These are phyloP conservation scores for Sphinx pinastri DNA, from an alignment of 2,888 invertebrate species.

Conservation along the genomic window DNA sequence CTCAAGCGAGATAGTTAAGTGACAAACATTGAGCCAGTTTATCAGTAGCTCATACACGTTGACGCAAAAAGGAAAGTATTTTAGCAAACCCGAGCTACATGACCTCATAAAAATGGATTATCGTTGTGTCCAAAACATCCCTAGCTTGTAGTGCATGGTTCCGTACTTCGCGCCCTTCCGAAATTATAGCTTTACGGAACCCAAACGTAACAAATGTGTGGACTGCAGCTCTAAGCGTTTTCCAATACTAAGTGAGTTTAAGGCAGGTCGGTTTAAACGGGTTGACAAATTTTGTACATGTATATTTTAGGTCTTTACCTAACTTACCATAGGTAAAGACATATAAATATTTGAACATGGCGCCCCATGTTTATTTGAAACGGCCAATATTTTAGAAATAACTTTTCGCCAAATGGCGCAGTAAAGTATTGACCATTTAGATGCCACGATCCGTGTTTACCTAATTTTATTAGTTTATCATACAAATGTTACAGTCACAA, in stretches of 20 bases:
- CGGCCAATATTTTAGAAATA: too few relatives aligned
- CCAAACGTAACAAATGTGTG: slow-evolving; percentile 15
- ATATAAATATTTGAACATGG: background rate
- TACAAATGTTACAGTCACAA: too few relatives aligned
- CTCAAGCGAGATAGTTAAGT: too few relatives aligned
- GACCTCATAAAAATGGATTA: slow-evolving; percentile 6
- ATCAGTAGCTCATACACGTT: background rate
- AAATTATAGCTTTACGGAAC: slow-evolving; percentile 14
- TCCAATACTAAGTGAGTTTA: slow-evolving; percentile 17
- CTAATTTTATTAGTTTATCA: too few relatives aligned
- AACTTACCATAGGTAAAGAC: too few relatives aligned
- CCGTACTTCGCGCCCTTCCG: slow-evolving; percentile 12
- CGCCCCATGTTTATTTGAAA: too few relatives aligned
- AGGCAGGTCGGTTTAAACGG: background rate
- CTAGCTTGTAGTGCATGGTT: background rate
- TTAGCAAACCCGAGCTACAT: background rate
- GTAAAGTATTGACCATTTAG: too few relatives aligned
- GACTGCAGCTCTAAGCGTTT: slow-evolving; percentile 20
- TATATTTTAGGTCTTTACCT: background rate
- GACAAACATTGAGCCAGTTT: background rate
- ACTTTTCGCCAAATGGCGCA: too few relatives aligned
- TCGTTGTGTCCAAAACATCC: slow-evolving; percentile 4
- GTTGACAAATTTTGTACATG: background rate
- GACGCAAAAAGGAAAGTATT: background rate
- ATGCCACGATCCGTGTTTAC: too few relatives aligned